phyloP scores from a whole-genome alignment of 2,888 invertebrate species.

The Acanthoscelides obtectus region DNA sequence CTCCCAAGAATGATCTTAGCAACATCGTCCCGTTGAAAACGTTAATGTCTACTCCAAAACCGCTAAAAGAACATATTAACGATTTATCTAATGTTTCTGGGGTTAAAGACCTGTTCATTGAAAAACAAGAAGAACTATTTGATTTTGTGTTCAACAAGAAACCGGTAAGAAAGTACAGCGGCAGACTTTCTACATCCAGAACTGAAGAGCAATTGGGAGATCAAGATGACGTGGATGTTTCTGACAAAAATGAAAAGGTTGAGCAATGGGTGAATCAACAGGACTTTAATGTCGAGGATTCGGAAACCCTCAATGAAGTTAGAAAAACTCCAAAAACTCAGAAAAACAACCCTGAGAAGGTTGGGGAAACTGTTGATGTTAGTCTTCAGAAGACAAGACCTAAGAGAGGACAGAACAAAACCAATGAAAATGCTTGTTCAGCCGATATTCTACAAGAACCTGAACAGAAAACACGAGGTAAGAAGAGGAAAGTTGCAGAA shows the following conservation, averaged over 20 bases:
- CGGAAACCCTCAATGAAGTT: background rate
- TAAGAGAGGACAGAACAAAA: background rate
- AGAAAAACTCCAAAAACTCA: background rate
- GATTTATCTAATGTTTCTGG: slow-evolving; percentile 27
- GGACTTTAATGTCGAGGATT: background rate
- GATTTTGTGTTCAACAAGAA: slow-evolving; percentile 20
- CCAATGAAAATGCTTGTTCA: background rate
- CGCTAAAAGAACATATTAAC: slow-evolving; percentile 21
- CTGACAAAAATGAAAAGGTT: slow-evolving; percentile 22
- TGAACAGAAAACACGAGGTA: background rate
- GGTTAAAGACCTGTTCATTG: slow-evolving; percentile 22
- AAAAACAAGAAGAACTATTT: slow-evolving; percentile 27
- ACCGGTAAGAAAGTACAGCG: slow-evolving; percentile 21
- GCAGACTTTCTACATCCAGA: slow-evolving; percentile 18
- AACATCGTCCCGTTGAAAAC: slow-evolving; percentile 14
- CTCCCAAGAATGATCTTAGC: slow-evolving; percentile 22
- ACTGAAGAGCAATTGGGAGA: background rate
- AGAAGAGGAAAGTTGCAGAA: no score
- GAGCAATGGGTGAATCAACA: slow-evolving; percentile 28
- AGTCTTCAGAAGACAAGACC: background rate
- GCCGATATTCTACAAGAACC: slow-evolving; percentile 2
- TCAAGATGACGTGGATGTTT: background rate
- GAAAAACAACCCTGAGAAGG: background rate
- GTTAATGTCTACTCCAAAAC: slow-evolving; percentile 17
- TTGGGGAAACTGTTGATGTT: background rate